A percentile compares a stretch with the other conserved stretches of the same genome.
Conservation (phyloP, 2,797 vertebrate genomes). For the Lepidocolaptes lacrymiger region DNA sequence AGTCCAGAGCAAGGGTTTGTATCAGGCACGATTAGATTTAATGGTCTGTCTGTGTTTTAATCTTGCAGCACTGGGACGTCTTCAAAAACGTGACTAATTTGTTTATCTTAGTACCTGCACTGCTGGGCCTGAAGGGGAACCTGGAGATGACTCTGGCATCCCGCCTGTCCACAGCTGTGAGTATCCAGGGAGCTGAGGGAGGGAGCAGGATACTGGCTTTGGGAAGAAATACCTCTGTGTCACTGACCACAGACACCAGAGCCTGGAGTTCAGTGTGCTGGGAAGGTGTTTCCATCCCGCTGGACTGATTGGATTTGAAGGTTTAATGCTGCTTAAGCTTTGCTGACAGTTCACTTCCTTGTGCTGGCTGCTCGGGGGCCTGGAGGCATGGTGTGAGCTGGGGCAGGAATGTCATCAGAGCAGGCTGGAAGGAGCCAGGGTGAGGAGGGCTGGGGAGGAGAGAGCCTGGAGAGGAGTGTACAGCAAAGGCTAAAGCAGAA, state of each 20-base stretch:
- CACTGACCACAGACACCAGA: not conserved
- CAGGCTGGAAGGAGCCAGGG: not conserved
- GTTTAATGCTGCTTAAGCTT: not conserved
- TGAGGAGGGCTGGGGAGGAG: not conserved
- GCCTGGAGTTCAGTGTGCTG: not conserved
- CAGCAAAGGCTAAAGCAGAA: accelerated
- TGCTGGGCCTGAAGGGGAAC: conserved; percentile 97
- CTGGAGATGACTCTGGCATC: conserved; percentile 98
- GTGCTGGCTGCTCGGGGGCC: not conserved
- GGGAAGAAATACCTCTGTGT: too few species aligned
- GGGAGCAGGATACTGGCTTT: not conserved
- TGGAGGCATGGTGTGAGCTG: not conserved
- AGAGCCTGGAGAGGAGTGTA: not conserved
- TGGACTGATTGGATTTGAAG: not conserved
- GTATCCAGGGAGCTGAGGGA: conserved; percentile 52
- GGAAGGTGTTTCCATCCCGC: not conserved
- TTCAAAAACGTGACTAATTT: conserved; percentile 94
- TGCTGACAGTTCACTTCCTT: not conserved
- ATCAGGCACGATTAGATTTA: accelerated
- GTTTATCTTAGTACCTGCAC: conserved; percentile 95
- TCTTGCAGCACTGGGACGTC: conserved; percentile 93
- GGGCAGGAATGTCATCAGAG: not conserved
- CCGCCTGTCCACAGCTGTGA: conserved; percentile 97
- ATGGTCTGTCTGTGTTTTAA: not conserved
- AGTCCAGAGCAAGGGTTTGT: not conserved